A percentile compares a stretch with the other conserved stretches of the same genome.
phyloP scores from a whole-genome alignment of 2,888 invertebrate genomes.

The Drosophila cognata region DNA sequence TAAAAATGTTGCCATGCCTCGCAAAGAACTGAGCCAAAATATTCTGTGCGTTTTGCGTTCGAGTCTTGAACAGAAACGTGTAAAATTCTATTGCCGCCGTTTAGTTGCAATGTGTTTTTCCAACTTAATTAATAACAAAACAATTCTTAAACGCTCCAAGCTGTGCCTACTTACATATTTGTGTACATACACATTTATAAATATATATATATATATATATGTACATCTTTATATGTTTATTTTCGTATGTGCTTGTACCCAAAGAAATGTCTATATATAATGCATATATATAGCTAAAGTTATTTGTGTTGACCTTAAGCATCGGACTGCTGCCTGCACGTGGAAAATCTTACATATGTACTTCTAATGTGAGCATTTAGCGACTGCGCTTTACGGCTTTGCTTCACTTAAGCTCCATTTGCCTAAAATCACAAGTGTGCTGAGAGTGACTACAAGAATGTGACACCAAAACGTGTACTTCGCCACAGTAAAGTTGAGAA shows the following conservation, averaged over 20 bases:
- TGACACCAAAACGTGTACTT: neutral
- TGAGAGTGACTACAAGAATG: constrained; percentile 7
- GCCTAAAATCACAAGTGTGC: constrained; percentile 11
- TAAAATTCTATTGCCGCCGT: constrained; percentile 39
- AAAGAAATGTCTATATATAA: constrained; percentile 26
- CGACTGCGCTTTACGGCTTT: constrained; percentile 29
- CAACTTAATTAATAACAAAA: constrained; percentile 54
- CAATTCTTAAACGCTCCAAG: constrained; percentile 39
- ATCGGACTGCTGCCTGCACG: constrained; percentile 41
- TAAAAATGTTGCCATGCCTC: constrained; percentile 50
- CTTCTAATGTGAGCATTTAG: constrained; percentile 18
- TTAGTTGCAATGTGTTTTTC: constrained; percentile 47
- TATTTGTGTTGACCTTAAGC: constrained; percentile 63
- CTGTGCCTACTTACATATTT: constrained; percentile 38
- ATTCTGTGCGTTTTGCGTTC: constrained; percentile 30
- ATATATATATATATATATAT: neutral
- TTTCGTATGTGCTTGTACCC: constrained; percentile 47
- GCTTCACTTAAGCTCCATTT: constrained; percentile 16
- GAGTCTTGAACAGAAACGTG: constrained; percentile 36
- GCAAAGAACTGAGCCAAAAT: constrained; percentile 51
- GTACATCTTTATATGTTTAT: constrained; percentile 22
- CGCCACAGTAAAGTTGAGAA: neutral
- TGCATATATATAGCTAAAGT: constrained; percentile 36
- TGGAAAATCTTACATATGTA: constrained; percentile 42
- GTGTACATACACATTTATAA: constrained; percentile 18